Conservation (phyloP, 2,113 vertebrate genomes). For the Condylura cristata region DNA sequence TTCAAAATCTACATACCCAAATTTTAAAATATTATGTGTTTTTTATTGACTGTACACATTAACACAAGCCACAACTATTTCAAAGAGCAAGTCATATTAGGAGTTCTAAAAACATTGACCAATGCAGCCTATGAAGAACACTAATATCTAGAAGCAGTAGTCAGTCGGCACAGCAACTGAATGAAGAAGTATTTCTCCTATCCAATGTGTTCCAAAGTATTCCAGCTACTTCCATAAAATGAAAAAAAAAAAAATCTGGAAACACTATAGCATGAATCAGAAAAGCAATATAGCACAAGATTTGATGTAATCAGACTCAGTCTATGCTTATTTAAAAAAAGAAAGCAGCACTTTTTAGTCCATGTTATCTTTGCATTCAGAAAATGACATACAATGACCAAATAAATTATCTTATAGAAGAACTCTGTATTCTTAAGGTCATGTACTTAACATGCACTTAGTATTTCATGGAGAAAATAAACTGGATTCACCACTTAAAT, state of each 20-base stretch:
- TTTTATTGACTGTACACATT: background rate
- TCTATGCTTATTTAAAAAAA: background rate
- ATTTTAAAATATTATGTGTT: background rate
- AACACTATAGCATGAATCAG: background rate
- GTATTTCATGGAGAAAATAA: slow-evolving; percentile 41
- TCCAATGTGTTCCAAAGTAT: background rate
- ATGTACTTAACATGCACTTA: slow-evolving; percentile 47
- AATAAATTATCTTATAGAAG: slow-evolving; percentile 8
- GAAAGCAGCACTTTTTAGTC: background rate
- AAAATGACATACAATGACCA: slow-evolving; percentile 43
- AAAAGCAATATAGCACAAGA: background rate
- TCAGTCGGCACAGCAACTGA: background rate
- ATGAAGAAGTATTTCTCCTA: background rate
- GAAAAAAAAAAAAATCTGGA: background rate
- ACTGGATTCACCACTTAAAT: background rate
- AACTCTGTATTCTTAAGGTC: slow-evolving; percentile 6
- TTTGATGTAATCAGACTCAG: slow-evolving; percentile 8
- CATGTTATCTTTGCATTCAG: background rate
- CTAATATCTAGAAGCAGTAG: background rate
- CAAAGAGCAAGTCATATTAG: background rate
- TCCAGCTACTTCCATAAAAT: background rate
- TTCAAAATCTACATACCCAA: background rate
- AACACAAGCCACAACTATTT: background rate
- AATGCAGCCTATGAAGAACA: background rate
- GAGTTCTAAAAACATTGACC: background rate